Evolutionary conservation across 2,888 invertebrate species (phyloP).

Genomic region (Monopis laevigella): DNA sequence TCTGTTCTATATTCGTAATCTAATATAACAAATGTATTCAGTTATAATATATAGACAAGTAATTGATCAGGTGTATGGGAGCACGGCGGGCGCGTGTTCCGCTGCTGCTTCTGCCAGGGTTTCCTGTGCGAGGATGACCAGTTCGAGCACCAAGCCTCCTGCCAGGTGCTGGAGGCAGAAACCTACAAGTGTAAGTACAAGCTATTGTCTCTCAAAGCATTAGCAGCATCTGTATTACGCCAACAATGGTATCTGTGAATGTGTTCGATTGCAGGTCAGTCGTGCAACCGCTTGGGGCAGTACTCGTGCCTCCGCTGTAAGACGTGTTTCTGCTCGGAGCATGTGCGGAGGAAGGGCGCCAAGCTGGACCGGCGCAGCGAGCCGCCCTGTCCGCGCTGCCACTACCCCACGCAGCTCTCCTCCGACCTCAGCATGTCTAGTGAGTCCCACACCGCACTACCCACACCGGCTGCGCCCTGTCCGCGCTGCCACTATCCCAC

Average conservation of each 20-base stretch:
- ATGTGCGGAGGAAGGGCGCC: slow-evolving; percentile 76
- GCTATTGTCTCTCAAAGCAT: not conserved
- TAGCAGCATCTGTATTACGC: not conserved
- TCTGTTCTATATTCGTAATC: too few relatives aligned
- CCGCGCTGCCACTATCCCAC: not conserved
- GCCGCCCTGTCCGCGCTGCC: slow-evolving; percentile 92
- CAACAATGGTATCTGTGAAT: slow-evolving; percentile 9
- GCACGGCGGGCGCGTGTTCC: slow-evolving; percentile 92
- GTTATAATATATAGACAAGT: not conserved
- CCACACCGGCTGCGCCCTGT: not conserved
- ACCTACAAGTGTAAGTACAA: slow-evolving; percentile 89
- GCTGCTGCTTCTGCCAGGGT: slow-evolving; percentile 89
- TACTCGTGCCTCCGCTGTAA: slow-evolving; percentile 96
- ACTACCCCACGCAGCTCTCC: slow-evolving; percentile 91
- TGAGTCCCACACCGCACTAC: too few relatives aligned
- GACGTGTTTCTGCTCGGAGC: slow-evolving; percentile 96
- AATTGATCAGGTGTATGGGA: slow-evolving; percentile 80
- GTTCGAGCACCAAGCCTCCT: slow-evolving; percentile 97
- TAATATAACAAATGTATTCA: too few relatives aligned
- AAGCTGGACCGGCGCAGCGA: slow-evolving; percentile 25
- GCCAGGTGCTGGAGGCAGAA: slow-evolving; percentile 94
- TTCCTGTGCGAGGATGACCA: slow-evolving; percentile 95
- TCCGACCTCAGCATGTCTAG: slow-evolving; percentile 97
- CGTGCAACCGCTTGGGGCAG: slow-evolving; percentile 94
- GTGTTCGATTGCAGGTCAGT: slow-evolving; percentile 72